Percentiles rank a stretch among this genome's conserved stretches.
Conservation (phyloP, 2,888 invertebrate genomes). For the Ceraclea dissimilis region DNA sequence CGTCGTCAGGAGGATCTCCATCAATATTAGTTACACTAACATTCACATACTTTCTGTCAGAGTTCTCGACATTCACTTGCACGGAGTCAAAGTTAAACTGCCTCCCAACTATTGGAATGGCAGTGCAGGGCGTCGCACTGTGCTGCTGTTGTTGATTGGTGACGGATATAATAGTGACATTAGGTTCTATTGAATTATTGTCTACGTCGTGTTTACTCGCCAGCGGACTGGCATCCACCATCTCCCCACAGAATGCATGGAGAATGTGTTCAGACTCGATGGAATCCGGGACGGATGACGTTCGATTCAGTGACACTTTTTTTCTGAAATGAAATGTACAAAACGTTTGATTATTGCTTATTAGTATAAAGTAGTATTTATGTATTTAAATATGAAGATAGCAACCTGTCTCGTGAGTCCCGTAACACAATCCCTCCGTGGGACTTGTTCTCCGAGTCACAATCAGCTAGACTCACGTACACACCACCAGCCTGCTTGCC, state of each 20-base stretch:
- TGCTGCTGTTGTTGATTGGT: conserved; percentile 16
- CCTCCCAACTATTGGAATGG: conserved; percentile 29
- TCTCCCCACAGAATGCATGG: conserved; percentile 10
- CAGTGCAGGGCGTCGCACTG: conserved; percentile 20
- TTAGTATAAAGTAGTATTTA: too few relatives aligned
- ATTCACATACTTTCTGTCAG: neutral
- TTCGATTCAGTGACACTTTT: conserved; percentile 25
- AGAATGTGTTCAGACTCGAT: conserved; percentile 20
- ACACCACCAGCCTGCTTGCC: too few relatives aligned
- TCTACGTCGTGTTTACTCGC: neutral
- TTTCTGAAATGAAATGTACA: too few relatives aligned
- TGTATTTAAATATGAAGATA: too few relatives aligned
- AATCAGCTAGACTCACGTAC: neutral
- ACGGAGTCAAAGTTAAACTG: too few relatives aligned
- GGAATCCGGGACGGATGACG: conserved; percentile 33
- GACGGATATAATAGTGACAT: conserved; percentile 25
- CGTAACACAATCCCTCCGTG: neutral
- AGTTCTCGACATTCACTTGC: too few relatives aligned
- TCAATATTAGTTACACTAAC: neutral
- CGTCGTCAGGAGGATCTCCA: conserved; percentile 27
- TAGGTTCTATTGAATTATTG: conserved; percentile 9
- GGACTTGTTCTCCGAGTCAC: neutral
- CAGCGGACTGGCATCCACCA: conserved; percentile 4
- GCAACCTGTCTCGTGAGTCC: neutral
- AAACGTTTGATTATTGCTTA: too few relatives aligned